phyloP scores from a whole-genome alignment of 1,140 invertebrate genomes.

The Drosophila tropicalis region DNA sequence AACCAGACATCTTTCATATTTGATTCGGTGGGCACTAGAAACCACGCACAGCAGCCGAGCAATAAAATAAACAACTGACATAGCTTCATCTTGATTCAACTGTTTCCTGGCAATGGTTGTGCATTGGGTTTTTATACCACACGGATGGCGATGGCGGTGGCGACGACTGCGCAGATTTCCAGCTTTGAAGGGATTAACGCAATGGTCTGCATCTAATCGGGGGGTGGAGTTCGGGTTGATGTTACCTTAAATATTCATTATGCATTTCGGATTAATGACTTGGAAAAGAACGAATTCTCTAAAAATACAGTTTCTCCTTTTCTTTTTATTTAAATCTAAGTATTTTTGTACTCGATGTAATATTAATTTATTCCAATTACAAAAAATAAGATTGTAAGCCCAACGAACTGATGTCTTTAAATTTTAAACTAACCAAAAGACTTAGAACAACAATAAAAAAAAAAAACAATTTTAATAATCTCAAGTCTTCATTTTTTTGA shows the following conservation, averaged over 20 bases:
- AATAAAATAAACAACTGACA: conserved; percentile 34
- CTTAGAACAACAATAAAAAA: no score
- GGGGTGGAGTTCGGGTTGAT: neutral
- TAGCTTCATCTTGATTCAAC: conserved; percentile 47
- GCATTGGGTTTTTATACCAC: conserved; percentile 37
- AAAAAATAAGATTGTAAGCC: no score
- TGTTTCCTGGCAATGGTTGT: conserved; percentile 2
- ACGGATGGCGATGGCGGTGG: neutral
- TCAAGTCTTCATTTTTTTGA: no score
- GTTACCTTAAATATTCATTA: conserved; percentile 42
- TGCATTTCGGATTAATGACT: conserved; percentile 10
- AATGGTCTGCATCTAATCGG: conserved; percentile 40
- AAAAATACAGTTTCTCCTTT: neutral
- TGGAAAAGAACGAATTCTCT: neutral
- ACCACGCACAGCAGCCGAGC: conserved; percentile 25
- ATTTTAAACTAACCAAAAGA: no score
- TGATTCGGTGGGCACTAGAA: conserved; percentile 28
- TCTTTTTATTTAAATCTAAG: neutral
- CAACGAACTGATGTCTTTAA: no score
- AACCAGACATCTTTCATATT: conserved; percentile 84
- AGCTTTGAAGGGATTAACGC: conserved; percentile 3
- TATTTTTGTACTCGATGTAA: neutral
- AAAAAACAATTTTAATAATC: no score
- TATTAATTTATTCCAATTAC: no score
- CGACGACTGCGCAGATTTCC: conserved; percentile 43